These are phyloP conservation scores for Coptodon rendalli DNA, from an alignment of 2,113 vertebrate genomes.

Conservation along the genomic window DNA sequence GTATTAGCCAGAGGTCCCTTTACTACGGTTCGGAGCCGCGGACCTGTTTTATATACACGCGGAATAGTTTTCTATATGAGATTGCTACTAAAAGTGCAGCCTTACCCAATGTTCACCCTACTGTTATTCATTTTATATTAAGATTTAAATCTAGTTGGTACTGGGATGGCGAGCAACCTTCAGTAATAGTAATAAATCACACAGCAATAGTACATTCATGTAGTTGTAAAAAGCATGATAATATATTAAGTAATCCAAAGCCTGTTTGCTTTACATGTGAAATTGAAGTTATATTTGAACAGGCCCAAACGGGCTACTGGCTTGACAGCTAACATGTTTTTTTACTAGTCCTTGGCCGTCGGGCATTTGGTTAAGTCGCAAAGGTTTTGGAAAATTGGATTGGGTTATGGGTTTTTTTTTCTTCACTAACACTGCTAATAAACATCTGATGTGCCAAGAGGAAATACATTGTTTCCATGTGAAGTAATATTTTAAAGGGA, in stretches of 20 bases:
- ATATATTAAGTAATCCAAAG: background rate
- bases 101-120: background rate
- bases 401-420: accelerated
- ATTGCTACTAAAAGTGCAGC: background rate
- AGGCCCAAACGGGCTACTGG: background rate
- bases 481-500: background rate
- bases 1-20: background rate
- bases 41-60: background rate
- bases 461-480: background rate
- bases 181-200: background rate
- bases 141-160: background rate
- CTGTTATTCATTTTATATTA: background rate
- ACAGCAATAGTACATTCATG: background rate
- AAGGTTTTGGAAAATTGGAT: background rate
- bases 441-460: background rate
- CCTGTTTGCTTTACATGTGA: background rate
- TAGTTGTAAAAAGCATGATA: background rate
- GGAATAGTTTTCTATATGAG: background rate
- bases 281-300: background rate
- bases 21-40: background rate
- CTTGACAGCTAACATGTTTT: background rate
- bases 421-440: background rate
- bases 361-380: background rate
- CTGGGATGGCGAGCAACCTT: background rate
- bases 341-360: background rate